phyloP scores from a whole-genome alignment of 2,888 invertebrate genomes.

The Tenthredo notha region DNA sequence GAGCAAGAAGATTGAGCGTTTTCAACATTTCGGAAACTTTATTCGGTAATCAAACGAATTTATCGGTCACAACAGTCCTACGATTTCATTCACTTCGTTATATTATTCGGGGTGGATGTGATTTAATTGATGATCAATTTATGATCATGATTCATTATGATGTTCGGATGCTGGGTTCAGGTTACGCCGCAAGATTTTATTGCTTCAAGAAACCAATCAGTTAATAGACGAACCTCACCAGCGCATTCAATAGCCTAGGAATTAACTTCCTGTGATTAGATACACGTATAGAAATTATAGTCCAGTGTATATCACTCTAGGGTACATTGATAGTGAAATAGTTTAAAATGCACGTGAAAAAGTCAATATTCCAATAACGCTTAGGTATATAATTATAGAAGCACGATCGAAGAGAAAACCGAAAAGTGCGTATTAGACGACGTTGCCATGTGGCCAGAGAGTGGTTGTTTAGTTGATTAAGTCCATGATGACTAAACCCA shows the following conservation, averaged over 20 bases:
- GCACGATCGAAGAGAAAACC: conserved; percentile 45
- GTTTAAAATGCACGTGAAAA: neutral
- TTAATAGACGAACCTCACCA: neutral
- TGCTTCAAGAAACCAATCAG: neutral
- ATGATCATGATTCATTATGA: neutral
- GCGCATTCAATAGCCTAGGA: neutral
- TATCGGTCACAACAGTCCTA: neutral
- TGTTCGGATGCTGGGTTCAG: neutral
- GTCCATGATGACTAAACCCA: conserved; percentile 40
- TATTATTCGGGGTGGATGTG: neutral
- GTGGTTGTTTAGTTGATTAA: conserved; percentile 11
- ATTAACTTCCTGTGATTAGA: conserved; percentile 4
- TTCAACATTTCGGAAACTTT: neutral
- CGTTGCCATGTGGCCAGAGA: conserved; percentile 25
- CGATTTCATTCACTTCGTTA: neutral
- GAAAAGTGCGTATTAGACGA: conserved; percentile 5
- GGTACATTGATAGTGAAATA: neutral
- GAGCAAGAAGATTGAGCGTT: neutral
- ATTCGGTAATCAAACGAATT: conserved; percentile 1
- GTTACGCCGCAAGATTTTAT: conserved; percentile 12
- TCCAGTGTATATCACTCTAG: neutral
- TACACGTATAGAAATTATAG: neutral
- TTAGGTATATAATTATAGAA: conserved; percentile 33
- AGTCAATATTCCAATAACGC: conserved; percentile 22
- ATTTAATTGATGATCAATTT: neutral